Evolutionary conservation across 64 coral and sea anemone species (phyloP), one percentile per base, ranked within the genome.

Genomic region (Trachythela sp.): DNA sequence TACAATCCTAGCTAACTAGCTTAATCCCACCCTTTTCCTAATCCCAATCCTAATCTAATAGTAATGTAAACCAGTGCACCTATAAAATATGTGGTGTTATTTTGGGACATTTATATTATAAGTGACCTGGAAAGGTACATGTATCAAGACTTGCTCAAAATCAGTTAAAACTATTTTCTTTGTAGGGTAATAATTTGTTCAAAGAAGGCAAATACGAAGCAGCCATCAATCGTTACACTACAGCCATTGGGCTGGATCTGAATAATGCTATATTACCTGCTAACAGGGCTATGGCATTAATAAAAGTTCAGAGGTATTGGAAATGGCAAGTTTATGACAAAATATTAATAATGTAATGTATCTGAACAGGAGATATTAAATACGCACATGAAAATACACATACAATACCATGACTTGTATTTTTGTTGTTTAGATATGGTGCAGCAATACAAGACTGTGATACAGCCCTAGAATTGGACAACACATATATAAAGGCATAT

Each of bases 201-300:
- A 99, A 99, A 39, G 93, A 94, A 86, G 91, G 91, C 34, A 94
- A 94, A 36, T 99, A 89, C 56, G 93, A 99, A 36, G 91, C 88
- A 31, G 93, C 96, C 2, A 91, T 99, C 50, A 94, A 94, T 50
- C 90, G 96, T 54, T 99, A 99, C 84, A 99, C 96, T 6, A 36
- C 58, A 35, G 96, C 91, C 13, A 93, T 94, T 70, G 88, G 90
- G 17, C 38, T 99, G 22, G 96, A 99, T 41, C 89, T 93, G 40
- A 89, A 15, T 40, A 99, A 99, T 94, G 96, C 96, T 77, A 88
- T 99, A 42, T 40, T 99, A 14, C 91, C 96, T 49, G 93, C 96
- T 30, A 99, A 99, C 84, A 87, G 96, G 27, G 96, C 96, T 22
- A 99, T 99, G 96, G 94, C 93, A 43, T 88, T 99, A 31, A 84